Conservation (phyloP, 2,113 vertebrate genomes). For the Pelvicachromis taeniatus region DNA sequence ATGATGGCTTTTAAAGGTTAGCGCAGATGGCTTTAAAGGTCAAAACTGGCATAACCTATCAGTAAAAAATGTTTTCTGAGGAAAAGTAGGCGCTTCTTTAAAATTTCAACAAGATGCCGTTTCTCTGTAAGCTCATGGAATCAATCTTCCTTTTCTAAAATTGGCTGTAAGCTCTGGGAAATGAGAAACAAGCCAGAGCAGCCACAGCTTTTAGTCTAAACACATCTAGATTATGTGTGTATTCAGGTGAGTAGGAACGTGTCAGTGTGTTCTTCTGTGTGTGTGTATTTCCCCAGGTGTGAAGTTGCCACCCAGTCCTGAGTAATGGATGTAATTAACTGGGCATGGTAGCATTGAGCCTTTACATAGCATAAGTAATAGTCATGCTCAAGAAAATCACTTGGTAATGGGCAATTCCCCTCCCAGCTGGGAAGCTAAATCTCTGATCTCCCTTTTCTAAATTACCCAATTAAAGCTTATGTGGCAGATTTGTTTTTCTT, state of each 20-base stretch:
- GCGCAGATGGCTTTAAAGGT: conserved; percentile 47
- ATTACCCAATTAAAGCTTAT: conserved; percentile 69
- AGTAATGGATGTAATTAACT: conserved; percentile 63
- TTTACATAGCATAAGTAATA: conserved; percentile 56
- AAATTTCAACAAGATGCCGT: not conserved
- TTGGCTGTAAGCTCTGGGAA: not conserved
- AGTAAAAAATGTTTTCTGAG: conserved; percentile 1
- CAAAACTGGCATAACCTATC: conserved; percentile 20
- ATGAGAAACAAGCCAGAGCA: not conserved
- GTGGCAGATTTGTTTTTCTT: conserved; percentile 51
- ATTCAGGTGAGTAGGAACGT: not conserved
- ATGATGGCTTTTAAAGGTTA: conserved; percentile 59
- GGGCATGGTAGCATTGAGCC: conserved; percentile 32
- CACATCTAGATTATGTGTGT: not conserved
- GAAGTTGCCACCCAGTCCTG: conserved; percentile 11
- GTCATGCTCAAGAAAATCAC: conserved; percentile 56
- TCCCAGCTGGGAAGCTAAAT: conserved; percentile 59
- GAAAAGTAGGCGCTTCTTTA: not conserved
- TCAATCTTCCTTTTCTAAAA: not conserved
- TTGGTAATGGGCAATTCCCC: conserved; percentile 62
- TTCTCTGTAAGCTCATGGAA: not conserved
- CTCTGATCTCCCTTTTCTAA: conserved; percentile 57
- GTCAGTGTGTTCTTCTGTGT: not conserved
- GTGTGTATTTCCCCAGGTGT: conserved; percentile 30
- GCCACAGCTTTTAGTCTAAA: not conserved